Base-by-base conservation (phyloP, 2,797 vertebrate species). In the Lateolabrax maculatus region DNA sequence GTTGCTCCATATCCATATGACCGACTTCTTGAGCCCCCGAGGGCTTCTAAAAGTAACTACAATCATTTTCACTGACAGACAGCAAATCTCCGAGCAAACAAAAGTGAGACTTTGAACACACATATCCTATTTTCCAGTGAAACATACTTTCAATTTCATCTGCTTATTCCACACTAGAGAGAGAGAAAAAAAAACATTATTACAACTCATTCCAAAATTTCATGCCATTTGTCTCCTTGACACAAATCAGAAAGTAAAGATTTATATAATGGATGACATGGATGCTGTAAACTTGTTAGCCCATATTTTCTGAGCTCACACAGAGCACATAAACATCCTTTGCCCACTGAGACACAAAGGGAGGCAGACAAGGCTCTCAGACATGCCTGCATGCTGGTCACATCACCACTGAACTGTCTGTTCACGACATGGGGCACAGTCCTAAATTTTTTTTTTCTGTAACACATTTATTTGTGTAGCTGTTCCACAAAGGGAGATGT, bases 231-330 rank as follows among this genome's bases (percentile, higher is more conserved):
- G 96, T 99, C 98, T 98, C 97, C 90, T 96, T 94, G 97, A 99
- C 98, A 97, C 95, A 98, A 97, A 99, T 99, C 97, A 97, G 95
- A 97, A 96, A 96, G 95, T 95, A 95, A 96, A 95, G 95, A 97
- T 95, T 96, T 95, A 94, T 96, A 95, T 97, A 97, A 97, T 96
- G 96, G 97, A 98, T 96, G 97, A 97, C 95, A 93, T 89, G 86
- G 94, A 90, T 93, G 95, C 95, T 95, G 91, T 98, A 98, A 99
- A 98, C 95, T 96, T 95, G 97, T 99, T 99, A 98, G 95, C 94
- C 93, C 91, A 94, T 95, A 95, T 96, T 96, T 96, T 96, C 95
- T 91, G 94, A 90, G 83, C 88, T 90, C 97, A 97, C 94, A 96
- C 96, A 95, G 97, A 95, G 96, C 93, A 53, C 27, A 82, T 75